Evolutionary conservation across 2,888 invertebrate genomes (phyloP).

Genomic region (Cyclophora albipunctata): DNA sequence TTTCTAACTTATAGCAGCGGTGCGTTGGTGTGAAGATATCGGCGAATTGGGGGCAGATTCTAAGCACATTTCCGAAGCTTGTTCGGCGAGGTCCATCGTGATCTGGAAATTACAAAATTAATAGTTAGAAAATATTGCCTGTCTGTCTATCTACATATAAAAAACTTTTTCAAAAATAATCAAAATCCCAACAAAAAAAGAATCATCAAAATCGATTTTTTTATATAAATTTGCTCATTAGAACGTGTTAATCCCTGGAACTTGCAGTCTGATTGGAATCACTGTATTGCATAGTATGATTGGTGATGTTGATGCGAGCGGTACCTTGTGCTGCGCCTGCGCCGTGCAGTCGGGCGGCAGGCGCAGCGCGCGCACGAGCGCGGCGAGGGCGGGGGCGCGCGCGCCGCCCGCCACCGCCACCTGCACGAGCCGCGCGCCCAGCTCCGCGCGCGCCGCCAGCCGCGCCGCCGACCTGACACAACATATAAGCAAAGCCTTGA

Average conservation of each 20-base stretch:
- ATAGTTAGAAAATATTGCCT: too few relatives aligned
- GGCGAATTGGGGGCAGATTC: conserved; percentile 29
- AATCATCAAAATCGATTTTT: too few relatives aligned
- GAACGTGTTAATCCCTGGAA: too few relatives aligned
- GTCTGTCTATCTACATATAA: too few relatives aligned
- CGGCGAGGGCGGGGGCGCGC: conserved; percentile 39
- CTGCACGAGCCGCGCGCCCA: conserved; percentile 54
- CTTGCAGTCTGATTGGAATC: too few relatives aligned
- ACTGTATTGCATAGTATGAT: too few relatives aligned
- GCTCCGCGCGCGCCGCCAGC: conserved; percentile 49
- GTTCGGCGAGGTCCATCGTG: conserved; percentile 48
- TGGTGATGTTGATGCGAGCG: background rate
- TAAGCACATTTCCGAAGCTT: conserved; percentile 31
- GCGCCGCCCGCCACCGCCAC: conserved; percentile 43
- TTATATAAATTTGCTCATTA: too few relatives aligned
- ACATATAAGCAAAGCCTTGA: too few relatives aligned
- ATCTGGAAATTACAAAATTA: conserved; percentile 32
- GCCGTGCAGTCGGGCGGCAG: conserved; percentile 55
- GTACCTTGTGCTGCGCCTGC: conserved; percentile 44
- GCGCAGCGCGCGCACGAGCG: conserved; percentile 35
- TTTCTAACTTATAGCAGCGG: conserved; percentile 6
- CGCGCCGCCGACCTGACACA: conserved; percentile 10
- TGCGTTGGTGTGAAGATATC: conserved; percentile 22
- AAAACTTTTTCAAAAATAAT: too few relatives aligned
- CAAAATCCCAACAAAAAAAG: too few relatives aligned